Base-by-base conservation (phyloP, 2,797 vertebrate genomes). In the Poecilia velifera region DNA sequence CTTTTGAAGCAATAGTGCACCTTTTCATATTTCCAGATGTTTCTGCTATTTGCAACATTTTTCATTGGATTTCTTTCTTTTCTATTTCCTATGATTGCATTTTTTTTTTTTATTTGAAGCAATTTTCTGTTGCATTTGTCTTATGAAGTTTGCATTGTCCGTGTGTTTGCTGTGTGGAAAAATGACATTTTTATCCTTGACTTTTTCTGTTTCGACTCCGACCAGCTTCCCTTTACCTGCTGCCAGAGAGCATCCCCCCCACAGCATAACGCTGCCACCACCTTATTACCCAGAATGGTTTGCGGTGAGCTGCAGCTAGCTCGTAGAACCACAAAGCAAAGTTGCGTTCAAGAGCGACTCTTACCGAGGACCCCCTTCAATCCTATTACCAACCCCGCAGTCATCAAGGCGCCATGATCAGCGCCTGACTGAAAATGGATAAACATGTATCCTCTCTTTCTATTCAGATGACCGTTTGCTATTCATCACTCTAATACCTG, bases 401-500 rank as follows among this genome's bases (percentile, higher is more conserved):
- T 95, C 91, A 93, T 91, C 87, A 90, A 91, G 90, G 90, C 79
- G 82, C 13, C 88, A 92, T 93, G 92, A 95, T 84, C 91, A 91
- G 86, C 84, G 51, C 88, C 90, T 92, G 91, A 92, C 92, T 87
- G 90, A 91, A 94, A 91, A 93, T 88, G 88, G 93, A 94, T 94
- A 93, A 95, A 94, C 93, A 94, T 94, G 93, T 89, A 92, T 94
- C 92, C 89, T 90, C 91, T 91, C 91, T 90, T 89, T 90, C 88
- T 92, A 88, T 93, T 95, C 88, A 91, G 91, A 93, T 87, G 90
- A 93, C 91, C 91, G 84, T 87, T 90, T 94, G 92, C 94, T 93
- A 95, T 96, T 96, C 93, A 96, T 95, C 93, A 91, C 85, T 87
- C 86, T 88, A 90, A 90, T 92, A 94, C 91, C 91, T 89, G 91